These are phyloP conservation scores for Tringa solitaria DNA, from an alignment of 2,113 vertebrate genomes.

Conservation along the genomic window DNA sequence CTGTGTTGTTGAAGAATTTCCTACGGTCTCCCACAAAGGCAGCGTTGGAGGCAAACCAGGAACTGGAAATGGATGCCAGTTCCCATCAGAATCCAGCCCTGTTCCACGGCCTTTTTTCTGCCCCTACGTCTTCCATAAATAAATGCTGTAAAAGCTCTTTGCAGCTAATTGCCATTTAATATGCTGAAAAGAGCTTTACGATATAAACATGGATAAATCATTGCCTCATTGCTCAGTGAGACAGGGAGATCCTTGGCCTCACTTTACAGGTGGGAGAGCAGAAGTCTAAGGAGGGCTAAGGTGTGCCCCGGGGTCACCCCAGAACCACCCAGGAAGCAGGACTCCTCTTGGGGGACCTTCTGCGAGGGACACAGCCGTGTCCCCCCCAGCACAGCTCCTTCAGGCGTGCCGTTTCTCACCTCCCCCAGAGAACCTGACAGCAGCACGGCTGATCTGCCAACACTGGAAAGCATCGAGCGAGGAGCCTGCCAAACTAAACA, in stretches of 20 bases:
- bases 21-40: not conserved
- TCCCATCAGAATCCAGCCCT: not conserved
- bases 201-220: not conserved
- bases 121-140: not conserved
- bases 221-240: not conserved
- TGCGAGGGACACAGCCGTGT: not conserved
- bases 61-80: not conserved
- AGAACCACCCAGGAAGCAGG: not conserved
- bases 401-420: not conserved
- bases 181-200: not conserved
- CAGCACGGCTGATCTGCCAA: not conserved
- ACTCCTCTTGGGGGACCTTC: not conserved
- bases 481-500: slow-evolving; percentile 56
- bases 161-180: slow-evolving; percentile 3
- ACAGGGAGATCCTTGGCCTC: not conserved
- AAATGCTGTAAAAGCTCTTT: not conserved
- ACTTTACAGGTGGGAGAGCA: not conserved
- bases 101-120: not conserved
- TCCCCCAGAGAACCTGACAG: not conserved
- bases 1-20: not conserved
- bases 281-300: not conserved
- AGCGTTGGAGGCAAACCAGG: not conserved
- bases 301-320: not conserved
- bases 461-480: slow-evolving; percentile 34
- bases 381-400: not conserved